Evolutionary conservation across 2,113 vertebrate species (phyloP).

Genomic region (Macrotis lagotis): DNA sequence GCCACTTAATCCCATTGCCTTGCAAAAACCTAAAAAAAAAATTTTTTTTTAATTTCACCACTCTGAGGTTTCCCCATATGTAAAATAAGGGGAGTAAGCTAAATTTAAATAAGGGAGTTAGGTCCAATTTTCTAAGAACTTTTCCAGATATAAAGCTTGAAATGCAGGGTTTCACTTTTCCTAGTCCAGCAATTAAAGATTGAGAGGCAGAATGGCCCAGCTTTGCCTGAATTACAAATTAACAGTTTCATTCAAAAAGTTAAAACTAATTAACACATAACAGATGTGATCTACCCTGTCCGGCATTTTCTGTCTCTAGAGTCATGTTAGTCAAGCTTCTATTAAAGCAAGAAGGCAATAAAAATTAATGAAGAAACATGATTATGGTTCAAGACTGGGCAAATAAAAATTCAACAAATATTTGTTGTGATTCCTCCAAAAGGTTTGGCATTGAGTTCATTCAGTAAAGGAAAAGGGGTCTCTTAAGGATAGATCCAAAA

Average conservation of each 20-base stretch:
- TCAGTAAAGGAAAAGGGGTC: neutral
- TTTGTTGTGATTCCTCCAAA: neutral
- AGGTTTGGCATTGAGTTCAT: neutral
- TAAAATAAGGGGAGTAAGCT: neutral
- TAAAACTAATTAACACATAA: constrained; percentile 11
- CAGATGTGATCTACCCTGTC: neutral
- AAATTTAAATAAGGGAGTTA: neutral
- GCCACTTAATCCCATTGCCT: too few species aligned
- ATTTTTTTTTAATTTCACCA: too few species aligned
- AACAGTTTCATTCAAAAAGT: neutral
- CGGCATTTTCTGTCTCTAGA: neutral
- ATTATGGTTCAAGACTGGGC: neutral
- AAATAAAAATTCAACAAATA: neutral
- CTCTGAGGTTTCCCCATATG: neutral
- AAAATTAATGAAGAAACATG: neutral
- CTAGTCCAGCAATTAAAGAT: neutral
- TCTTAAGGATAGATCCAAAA: neutral
- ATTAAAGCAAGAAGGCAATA: neutral
- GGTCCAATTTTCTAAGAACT: neutral
- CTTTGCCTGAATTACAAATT: neutral
- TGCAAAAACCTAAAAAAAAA: too few species aligned
- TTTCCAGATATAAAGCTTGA: neutral
- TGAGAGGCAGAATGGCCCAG: too few species aligned
- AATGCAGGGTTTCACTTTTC: neutral
- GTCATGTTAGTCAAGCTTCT: neutral